Base-by-base conservation (phyloP, 1,140 invertebrate genomes). In the Myzus persicae region DNA sequence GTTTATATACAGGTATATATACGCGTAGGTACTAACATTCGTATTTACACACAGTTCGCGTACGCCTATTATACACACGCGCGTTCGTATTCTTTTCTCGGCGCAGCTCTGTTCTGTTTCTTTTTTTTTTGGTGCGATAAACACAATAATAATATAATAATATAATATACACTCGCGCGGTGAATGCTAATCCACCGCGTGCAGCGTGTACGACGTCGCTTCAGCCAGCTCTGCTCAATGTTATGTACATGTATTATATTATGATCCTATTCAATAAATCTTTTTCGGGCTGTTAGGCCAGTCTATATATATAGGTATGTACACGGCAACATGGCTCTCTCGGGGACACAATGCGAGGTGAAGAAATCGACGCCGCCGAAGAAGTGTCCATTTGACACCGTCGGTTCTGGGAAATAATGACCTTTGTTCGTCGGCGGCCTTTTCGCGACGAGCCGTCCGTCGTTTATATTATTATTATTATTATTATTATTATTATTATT, bases 321-420 rank as follows among this genome's bases (percentile, higher is more conserved):
- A 59, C 9, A 54, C 24, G 11, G 54, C 54, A 11, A 11, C n/a
- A n/a, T 59, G 54, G 31, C 31, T 67, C 59, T 67, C 9, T 31
- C 31, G 20, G 24, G 36, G 20, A 24, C 82, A 76, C 59, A 76
- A 91, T 44, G 81, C 22, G 90, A 42, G 90, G 59, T n/a, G 90
- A 76, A 91, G 59, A 76, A 91, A 91, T 76, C 90, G 90, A 91
- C 90, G 59, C 90, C 38, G 59, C 48, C 42, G 42, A 81, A 76
- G 67, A 36, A 42, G 59, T 81, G 90, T 91, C 90, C 59, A 91
- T 91, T 81, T n/a, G 90, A 91, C 90, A 91, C 90, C 59, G 59
- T 38, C 67, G 31, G 36, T 91, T 91, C 90, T 59, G 42, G 2
- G 90, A 91, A 91, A 76, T 44, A 87, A 87, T 31, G 42, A 31